A percentile compares a stretch with the other conserved stretches of the same genome.
phyloP scores from a whole-genome alignment of 2,797 vertebrate genomes.

The Pseudomugil tenellus region DNA sequence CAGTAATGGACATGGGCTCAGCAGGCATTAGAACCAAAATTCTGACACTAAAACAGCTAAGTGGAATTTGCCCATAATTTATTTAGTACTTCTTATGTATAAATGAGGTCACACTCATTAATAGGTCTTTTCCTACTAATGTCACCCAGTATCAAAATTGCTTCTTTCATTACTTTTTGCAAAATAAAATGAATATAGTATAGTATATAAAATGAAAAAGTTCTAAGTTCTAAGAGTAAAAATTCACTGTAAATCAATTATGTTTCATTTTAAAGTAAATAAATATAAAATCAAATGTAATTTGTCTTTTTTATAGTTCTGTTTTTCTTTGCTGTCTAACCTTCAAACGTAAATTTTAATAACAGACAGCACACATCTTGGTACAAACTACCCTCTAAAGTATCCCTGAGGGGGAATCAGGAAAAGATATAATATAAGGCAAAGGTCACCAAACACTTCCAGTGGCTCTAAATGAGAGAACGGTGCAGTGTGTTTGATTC shows the following conservation, averaged over 20 bases:
- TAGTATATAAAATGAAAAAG: not conserved
- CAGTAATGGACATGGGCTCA: not conserved
- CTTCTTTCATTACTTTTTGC: not conserved
- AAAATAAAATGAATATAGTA: not conserved
- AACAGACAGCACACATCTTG: slow-evolving; percentile 24
- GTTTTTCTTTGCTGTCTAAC: slow-evolving; percentile 14
- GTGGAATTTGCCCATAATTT: not conserved
- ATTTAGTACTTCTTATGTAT: not conserved
- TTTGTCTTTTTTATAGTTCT: slow-evolving; percentile 4
- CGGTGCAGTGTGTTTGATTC: slow-evolving; percentile 48
- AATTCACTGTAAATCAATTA: not conserved
- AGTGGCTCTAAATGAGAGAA: slow-evolving; percentile 40
- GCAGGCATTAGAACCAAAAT: not conserved
- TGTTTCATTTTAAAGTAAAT: not conserved
- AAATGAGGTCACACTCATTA: not conserved
- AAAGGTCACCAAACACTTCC: slow-evolving; percentile 68
- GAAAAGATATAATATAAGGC: slow-evolving; percentile 61
- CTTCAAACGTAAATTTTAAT: slow-evolving; percentile 12
- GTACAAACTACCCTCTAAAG: slow-evolving; percentile 40
- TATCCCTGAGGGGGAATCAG: slow-evolving; percentile 50
- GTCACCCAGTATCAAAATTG: not conserved
- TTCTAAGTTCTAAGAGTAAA: not conserved
- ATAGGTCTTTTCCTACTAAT: not conserved
- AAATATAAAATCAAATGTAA: not conserved
- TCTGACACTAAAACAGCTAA: not conserved